Conservation (phyloP, 2,888 invertebrate genomes). For the Philonicus albiceps region DNA sequence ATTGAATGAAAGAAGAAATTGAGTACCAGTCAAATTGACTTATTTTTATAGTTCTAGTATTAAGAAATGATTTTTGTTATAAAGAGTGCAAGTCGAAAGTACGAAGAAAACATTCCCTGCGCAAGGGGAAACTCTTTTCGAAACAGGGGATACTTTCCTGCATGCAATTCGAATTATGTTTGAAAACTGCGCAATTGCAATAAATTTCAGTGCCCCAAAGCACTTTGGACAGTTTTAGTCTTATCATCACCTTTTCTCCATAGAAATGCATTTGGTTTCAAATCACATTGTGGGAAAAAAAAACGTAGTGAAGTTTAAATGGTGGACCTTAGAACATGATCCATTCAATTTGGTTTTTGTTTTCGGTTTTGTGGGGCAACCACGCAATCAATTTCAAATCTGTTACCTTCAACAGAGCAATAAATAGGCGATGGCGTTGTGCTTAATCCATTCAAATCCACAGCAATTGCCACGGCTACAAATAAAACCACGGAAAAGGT, state of each 20-base stretch:
- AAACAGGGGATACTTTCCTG: neutral
- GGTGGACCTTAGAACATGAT: neutral
- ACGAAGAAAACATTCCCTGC: neutral
- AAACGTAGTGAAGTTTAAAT: neutral
- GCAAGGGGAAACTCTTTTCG: neutral
- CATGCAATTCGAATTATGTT: neutral
- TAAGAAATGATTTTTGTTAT: neutral
- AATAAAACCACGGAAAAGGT: neutral
- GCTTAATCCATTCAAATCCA: neutral
- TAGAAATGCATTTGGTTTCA: neutral
- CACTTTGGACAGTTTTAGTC: neutral
- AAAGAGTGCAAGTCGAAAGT: neutral
- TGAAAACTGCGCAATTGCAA: neutral
- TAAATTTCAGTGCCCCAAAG: neutral
- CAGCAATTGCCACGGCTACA: neutral
- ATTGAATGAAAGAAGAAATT: too few relatives aligned
- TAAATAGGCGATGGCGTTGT: neutral
- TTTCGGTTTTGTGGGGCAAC: neutral
- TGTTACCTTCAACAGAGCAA: neutral
- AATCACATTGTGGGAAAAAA: neutral
- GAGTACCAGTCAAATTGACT: too few relatives aligned
- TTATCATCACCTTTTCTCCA: neutral
- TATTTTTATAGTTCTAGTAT: neutral
- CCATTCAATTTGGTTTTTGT: neutral
- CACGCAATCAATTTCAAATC: neutral